Base-by-base conservation (phyloP, 2,113 vertebrate species). In the Puma concolor region DNA sequence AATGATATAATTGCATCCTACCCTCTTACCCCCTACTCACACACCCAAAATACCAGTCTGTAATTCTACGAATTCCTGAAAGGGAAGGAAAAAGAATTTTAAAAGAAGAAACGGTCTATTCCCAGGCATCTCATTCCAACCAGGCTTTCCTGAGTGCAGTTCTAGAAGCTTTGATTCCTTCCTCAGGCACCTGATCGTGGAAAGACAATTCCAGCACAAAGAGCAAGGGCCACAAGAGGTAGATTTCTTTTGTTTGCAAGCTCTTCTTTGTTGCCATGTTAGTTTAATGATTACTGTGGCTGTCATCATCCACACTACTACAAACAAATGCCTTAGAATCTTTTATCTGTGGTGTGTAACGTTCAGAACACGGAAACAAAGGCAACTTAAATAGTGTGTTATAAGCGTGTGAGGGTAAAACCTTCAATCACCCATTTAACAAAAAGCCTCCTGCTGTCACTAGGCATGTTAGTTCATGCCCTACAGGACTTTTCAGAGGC, bases 351-450 rank as follows among this genome's bases (percentile, higher is more conserved):
- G 0, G 2, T 23, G 19, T 41, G 63, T 79, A 41, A 94, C 31
- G 27, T 31, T 41, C n/a, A 95, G 84, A 95, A 96, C 60, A 82
- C 90, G 94, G 95, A 97, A 97, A 83, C 41, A 94, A 88, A 90
- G 25, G 27, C 69, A 29, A 88, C 10, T 4, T 81, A 81, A 94
- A 94, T 8, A 79, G 36, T 57, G 33, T 86, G 38, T 92, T 60
- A 63, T 48, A 50, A 96, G 21, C 9, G 50, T 1, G n/a, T 2
- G 64, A 94, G 31, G 36, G 31, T 33, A 88, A 41, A 74, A 88
- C 36, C 63, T 67, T 80, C 63, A 11, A 21, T 92, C 64, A 31
- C 5, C 41, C 52, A 23, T 4, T 66, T 14, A 60, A 82, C 64
- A 67, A 88, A 74, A 5, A 60, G 21, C 57, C 57, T 7, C 44